Base-by-base conservation (phyloP, 1,140 invertebrate genomes). In the Episyrphus balteatus region DNA sequence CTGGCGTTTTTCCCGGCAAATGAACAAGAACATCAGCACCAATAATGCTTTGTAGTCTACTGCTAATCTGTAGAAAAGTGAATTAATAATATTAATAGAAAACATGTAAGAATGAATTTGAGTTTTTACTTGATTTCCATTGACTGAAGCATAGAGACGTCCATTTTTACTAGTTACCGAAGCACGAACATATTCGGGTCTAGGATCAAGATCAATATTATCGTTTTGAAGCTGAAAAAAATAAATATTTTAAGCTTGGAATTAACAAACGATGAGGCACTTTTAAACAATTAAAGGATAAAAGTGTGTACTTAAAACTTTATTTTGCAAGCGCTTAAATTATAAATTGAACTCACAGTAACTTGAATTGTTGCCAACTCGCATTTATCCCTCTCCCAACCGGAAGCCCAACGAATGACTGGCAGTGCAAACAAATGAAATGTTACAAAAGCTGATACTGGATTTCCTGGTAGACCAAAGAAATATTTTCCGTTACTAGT, bases 381-480 rank as follows among this genome's bases (percentile, higher is more conserved):
- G 26, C 55, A 57, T 36, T 65, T 62, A 34, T 31, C 44, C 11
- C 50, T 49, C 17, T 52, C 47, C 51, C 56, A 62, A 37, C 62
- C 62, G 17, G 49, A 49, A 7, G 87, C 73, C 54, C 75, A 71
- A 50, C 82, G 70, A 43, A 93, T 61, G 54, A 81, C 69, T 41
- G 91, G 86, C 53, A 94, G 69, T 11, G 92, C 82, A 70, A 92
- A 92, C 45, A 98, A 61, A 64, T 88, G 76, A 55, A 78, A 78
- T 1, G 88, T 92, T 5, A 95, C 92, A 46, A 80, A 78, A 30
- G 92, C 89, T 5, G 92, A 96, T 1, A 97, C 92, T 1, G 95
- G 95, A 77, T 99, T 99, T 15, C 93, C 91, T 15, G 96, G 95
- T 37, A 98, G 71, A 47, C 85, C 89, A 63, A 99, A 88, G 41